Conservation (phyloP, 2,797 vertebrate genomes). For the Morelia viridis region DNA sequence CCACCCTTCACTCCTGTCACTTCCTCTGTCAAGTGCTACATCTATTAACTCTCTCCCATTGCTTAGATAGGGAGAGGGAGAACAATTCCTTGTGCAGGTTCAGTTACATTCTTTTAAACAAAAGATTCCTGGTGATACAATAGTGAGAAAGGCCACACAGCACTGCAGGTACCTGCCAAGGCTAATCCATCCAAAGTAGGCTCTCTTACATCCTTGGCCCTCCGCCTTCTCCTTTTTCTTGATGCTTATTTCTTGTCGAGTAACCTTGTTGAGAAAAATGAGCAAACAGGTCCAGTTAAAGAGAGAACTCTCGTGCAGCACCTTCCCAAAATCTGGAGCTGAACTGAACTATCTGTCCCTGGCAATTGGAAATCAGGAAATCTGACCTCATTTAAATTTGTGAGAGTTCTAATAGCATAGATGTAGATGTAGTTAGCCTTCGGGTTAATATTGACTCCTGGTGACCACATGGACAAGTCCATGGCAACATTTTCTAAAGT, state of each 20-base stretch:
- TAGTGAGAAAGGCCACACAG: not conserved
- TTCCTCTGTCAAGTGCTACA: constrained; percentile 5
- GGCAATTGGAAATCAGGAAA: not conserved
- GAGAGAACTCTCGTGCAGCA: not conserved
- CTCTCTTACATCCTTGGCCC: not conserved
- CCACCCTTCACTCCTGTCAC: constrained; percentile 1
- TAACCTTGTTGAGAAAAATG: not conserved
- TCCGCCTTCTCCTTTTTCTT: not conserved
- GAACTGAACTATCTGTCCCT: not conserved
- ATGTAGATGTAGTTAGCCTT: too few species aligned
- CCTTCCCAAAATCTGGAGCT: not conserved
- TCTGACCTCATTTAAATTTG: not conserved
- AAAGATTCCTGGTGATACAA: not conserved
- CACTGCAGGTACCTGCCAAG: not conserved
- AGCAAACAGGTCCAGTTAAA: not conserved
- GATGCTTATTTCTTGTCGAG: not conserved
- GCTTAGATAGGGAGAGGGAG: not conserved
- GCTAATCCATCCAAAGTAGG: not conserved
- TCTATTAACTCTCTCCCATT: constrained; percentile 2
- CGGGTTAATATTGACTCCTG: too few species aligned
- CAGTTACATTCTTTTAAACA: not conserved
- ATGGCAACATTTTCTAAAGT: too few species aligned
- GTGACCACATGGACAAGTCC: too few species aligned
- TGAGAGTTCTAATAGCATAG: not conserved
- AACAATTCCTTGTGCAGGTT: not conserved